Evolutionary conservation across 2,113 vertebrate species (phyloP).

Genomic region (Peucedramus taeniatus): DNA sequence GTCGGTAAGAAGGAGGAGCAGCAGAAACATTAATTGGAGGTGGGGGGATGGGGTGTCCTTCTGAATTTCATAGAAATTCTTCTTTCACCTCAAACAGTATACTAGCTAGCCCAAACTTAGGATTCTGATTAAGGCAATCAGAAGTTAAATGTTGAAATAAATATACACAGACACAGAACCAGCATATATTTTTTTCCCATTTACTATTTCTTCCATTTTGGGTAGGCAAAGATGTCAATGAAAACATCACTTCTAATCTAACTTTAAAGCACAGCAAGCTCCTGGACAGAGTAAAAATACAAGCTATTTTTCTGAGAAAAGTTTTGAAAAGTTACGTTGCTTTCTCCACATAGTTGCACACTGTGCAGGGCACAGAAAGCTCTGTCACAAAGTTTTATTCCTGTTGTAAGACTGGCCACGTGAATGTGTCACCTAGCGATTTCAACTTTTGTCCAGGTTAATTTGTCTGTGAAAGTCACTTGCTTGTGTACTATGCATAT

Average conservation of each 20-base stretch:
- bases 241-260: neutral
- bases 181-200: neutral
- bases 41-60: accelerated
- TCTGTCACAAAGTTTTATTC: neutral
- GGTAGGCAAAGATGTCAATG: neutral
- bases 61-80: neutral
- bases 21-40: neutral
- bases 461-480: neutral
- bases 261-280: neutral
- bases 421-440: neutral
- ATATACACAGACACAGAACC: neutral
- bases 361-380: neutral
- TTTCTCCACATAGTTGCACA: neutral
- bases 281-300: neutral
- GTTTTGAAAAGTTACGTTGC: neutral
- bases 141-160: neutral
- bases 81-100: neutral
- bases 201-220: neutral
- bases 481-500: neutral
- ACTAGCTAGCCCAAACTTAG: neutral
- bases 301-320: neutral
- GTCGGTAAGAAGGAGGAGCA: neutral
- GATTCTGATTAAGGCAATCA: neutral
- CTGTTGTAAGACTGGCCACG: neutral
- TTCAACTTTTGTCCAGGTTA: neutral